phyloP scores from a whole-genome alignment of 2,113 vertebrate genomes.

The Tachysurus fulvidraco region DNA sequence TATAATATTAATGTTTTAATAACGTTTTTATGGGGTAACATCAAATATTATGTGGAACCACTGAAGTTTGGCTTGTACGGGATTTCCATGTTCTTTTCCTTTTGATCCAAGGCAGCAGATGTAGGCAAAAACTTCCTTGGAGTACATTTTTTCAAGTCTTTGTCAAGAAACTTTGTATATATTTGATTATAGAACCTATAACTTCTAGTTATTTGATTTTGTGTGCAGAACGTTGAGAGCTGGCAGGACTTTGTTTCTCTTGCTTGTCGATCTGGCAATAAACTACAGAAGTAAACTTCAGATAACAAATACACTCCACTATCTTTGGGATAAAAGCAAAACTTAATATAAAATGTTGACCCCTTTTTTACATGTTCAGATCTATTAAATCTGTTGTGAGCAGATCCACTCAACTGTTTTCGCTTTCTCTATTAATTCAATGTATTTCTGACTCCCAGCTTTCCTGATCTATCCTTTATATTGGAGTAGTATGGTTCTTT shows the following conservation, averaged over 20 bases:
- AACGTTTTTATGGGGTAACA: neutral
- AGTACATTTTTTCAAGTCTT: neutral
- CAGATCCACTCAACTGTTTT: too few species aligned
- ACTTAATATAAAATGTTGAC: neutral
- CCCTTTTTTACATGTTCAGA: neutral
- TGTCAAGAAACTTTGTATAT: neutral
- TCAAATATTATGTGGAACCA: neutral
- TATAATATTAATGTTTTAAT: neutral
- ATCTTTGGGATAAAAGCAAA: neutral
- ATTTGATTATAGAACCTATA: neutral
- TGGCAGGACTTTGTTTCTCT: neutral
- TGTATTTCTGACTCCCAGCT: neutral
- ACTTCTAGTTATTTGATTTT: neutral
- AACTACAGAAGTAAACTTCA: neutral
- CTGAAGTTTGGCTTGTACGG: neutral
- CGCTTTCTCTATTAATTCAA: neutral
- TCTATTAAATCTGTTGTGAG: neutral
- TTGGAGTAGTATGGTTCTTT: neutral
- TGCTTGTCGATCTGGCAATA: neutral
- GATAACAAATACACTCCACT: neutral
- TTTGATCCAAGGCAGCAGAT: neutral
- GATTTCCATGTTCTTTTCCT: neutral
- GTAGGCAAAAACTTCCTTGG: neutral
- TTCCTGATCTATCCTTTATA: neutral
- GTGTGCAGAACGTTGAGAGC: neutral